Conservation (phyloP, 2,797 vertebrate genomes). For the Microtus californicus region DNA sequence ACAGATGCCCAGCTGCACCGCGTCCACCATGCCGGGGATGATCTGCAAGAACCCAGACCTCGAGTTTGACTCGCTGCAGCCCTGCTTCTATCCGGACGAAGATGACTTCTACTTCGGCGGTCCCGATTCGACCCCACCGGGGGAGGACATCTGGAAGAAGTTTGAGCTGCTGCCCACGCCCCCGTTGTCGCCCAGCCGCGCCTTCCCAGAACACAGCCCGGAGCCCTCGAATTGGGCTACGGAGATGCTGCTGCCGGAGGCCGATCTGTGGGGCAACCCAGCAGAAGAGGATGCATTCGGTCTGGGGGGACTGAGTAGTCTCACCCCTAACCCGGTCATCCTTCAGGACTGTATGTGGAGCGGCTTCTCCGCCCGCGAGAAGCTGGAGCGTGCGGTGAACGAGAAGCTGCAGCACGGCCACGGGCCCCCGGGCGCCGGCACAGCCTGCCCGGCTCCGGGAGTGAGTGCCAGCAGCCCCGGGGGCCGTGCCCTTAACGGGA, state of each 20-base stretch:
- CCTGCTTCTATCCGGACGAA: conserved; percentile 98
- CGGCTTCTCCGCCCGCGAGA: conserved; percentile 96
- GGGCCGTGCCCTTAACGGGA: conserved; percentile 55
- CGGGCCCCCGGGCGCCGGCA: conserved; percentile 82
- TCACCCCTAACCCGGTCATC: conserved; percentile 95
- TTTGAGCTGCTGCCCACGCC: conserved; percentile 98
- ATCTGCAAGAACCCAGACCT: conserved; percentile 96
- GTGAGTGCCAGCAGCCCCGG: conserved; percentile 51
- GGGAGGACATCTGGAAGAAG: conserved; percentile 99
- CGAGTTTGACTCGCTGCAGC: conserved; percentile 98
- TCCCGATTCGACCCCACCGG: conserved; percentile 96
- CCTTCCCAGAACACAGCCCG: conserved; percentile 82
- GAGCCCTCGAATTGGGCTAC: conserved; percentile 88
- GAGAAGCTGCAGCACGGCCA: conserved; percentile 93
- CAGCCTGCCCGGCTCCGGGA: conserved; percentile 63
- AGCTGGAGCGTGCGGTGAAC: conserved; percentile 95
- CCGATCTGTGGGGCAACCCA: conserved; percentile 90
- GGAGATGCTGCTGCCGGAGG: conserved; percentile 92
- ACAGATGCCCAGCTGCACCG: conserved; percentile 72
- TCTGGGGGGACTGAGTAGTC: conserved; percentile 88
- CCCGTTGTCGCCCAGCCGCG: conserved; percentile 93
- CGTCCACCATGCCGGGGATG: conserved; percentile 93
- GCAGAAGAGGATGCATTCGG: conserved; percentile 92
- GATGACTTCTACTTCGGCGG: conserved; percentile 98
- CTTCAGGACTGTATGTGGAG: conserved; percentile 99